phyloP scores from a whole-genome alignment of 2,888 invertebrate species.

The Drosophila longiperda region DNA sequence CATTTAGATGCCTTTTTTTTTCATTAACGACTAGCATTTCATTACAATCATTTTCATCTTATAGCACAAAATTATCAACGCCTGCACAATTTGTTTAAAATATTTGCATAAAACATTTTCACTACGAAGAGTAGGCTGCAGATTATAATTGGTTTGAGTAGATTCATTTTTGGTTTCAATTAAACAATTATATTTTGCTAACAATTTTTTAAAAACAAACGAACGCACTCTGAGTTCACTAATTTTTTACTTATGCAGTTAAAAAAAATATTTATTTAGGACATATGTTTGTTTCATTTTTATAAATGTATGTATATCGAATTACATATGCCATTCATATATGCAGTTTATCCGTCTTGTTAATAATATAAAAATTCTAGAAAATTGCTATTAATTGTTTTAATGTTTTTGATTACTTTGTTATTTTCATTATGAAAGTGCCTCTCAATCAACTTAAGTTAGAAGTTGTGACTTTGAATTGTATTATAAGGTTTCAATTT shows the following conservation, averaged over 20 bases:
- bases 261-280: conserved; percentile 67
- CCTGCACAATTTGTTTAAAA: conserved; percentile 49
- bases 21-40: conserved; percentile 62
- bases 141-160: conserved; percentile 58
- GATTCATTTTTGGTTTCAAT: conserved; percentile 54
- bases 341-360: conserved; percentile 48
- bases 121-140: conserved; percentile 71
- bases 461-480: conserved; percentile 49
- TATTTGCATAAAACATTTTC: conserved; percentile 66
- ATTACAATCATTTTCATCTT: conserved; percentile 43
- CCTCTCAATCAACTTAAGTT: conserved; percentile 56
- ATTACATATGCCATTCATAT: conserved; percentile 53
- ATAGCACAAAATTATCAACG: conserved; percentile 55
- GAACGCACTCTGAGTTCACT: conserved; percentile 53
- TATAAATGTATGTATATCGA: conserved; percentile 42
- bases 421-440: conserved; percentile 50
- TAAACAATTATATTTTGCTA: conserved; percentile 56
- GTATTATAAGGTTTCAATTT: conserved; percentile 31
- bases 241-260: conserved; percentile 62
- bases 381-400: conserved; percentile 79
- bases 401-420: conserved; percentile 27
- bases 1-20: conserved; percentile 37
- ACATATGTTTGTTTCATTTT: conserved; percentile 23
- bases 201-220: conserved; percentile 61
- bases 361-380: conserved; percentile 83